phyloP scores from a whole-genome alignment of 2,888 invertebrate species.

The Meteorus cinctellus region DNA sequence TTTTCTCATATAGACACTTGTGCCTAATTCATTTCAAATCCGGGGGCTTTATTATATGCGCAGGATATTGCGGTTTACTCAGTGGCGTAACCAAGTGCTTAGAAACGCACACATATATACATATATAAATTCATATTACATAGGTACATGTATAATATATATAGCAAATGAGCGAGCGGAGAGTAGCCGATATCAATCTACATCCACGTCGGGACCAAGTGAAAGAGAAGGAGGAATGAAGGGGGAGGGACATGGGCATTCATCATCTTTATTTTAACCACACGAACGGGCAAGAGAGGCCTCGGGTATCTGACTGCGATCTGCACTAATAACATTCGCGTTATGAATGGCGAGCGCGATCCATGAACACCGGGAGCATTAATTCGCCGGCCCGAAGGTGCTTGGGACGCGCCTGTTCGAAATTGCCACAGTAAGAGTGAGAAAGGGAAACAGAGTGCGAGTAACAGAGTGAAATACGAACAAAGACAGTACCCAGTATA shows the following conservation, averaged over 20 bases:
- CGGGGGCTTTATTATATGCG: conserved; percentile 11
- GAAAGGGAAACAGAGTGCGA: conserved; percentile 10
- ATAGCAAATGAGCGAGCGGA: conserved; percentile 45
- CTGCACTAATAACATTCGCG: conserved; percentile 69
- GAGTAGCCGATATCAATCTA: conserved; percentile 66
- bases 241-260: conserved; percentile 63
- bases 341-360: conserved; percentile 68
- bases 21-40: conserved; percentile 46
- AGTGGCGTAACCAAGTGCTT: conserved; percentile 32
- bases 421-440: conserved; percentile 47
- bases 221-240: conserved; percentile 36
- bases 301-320: conserved; percentile 66
- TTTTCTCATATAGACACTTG: conserved; percentile 36
- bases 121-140: background rate
- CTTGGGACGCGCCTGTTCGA: conserved; percentile 56
- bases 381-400: conserved; percentile 59
- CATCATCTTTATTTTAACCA: conserved; percentile 71
- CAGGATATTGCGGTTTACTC: conserved; percentile 35
- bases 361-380: conserved; percentile 65
- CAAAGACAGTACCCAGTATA: background rate
- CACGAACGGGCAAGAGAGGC: conserved; percentile 57
- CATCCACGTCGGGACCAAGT: conserved; percentile 57
- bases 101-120: too few relatives aligned
- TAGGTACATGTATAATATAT: conserved; percentile 23
- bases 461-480: background rate